These are phyloP conservation scores for Poicephalus gulielmi DNA, from an alignment of 2,113 vertebrate species.

Conservation along the genomic window DNA sequence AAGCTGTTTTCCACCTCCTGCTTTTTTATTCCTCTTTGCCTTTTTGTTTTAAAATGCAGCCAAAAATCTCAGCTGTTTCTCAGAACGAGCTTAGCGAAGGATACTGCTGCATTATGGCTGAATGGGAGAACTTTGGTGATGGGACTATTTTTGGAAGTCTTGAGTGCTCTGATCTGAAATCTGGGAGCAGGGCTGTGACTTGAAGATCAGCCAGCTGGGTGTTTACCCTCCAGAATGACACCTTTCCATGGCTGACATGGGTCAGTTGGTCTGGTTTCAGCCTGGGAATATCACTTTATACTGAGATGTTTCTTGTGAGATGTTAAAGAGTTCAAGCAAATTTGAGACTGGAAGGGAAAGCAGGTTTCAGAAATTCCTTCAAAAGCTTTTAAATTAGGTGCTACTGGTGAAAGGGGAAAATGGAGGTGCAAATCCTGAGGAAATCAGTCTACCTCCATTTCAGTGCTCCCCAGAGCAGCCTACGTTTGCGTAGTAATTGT, in stretches of 20 bases:
- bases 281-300: not conserved
- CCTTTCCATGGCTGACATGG: rapidly evolving
- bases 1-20: slow-evolving; percentile 50
- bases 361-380: not conserved
- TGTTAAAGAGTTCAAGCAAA: not conserved
- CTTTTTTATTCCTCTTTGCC: not conserved
- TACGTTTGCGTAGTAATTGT: not conserved
- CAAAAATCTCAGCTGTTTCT: slow-evolving; percentile 62
- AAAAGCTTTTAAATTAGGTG: not conserved
- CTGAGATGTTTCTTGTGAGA: not conserved
- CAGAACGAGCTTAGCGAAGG: not conserved
- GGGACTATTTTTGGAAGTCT: not conserved
- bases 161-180: not conserved
- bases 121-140: not conserved
- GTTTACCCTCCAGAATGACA: not conserved
- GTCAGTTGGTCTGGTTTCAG: not conserved
- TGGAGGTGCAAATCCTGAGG: not conserved
- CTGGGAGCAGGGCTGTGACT: not conserved
- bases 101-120: not conserved
- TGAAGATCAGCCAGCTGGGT: not conserved
- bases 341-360: not conserved
- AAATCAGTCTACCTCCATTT: not conserved
- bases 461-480: not conserved
- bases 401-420: not conserved
- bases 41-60: slow-evolving; percentile 58